Conservation (phyloP, 1,140 invertebrate genomes). For the Zaprionus camerounensis region DNA sequence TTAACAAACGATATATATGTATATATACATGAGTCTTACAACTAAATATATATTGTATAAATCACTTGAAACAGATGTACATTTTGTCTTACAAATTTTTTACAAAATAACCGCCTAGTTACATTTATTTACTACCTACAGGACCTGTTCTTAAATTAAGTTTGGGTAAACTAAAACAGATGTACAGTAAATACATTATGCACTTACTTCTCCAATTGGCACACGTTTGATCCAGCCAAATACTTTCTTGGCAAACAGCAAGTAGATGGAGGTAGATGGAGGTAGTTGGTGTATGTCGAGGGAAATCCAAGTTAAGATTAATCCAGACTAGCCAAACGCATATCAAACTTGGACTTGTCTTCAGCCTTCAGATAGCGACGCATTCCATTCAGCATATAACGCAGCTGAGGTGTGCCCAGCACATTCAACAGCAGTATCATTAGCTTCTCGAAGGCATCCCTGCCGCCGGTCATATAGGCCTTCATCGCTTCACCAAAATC, state of each 20-base stretch:
- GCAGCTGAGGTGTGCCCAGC: slow-evolving; percentile 84
- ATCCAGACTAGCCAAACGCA: slow-evolving; percentile 43
- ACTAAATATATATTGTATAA: neutral
- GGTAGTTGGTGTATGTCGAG: too few species aligned
- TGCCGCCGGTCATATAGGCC: slow-evolving; percentile 85
- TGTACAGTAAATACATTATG: too few species aligned
- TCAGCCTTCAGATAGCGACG: slow-evolving; percentile 86
- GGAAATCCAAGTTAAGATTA: neutral
- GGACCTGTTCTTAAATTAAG: neutral
- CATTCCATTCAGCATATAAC: slow-evolving; percentile 87
- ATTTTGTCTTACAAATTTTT: neutral
- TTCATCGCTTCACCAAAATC: slow-evolving; percentile 86
- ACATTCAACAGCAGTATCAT: slow-evolving; percentile 85
- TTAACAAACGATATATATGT: neutral
- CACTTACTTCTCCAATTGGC: neutral
- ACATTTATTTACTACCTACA: neutral
- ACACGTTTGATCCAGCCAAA: neutral
- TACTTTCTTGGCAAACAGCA: too few species aligned
- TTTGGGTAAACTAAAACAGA: neutral
- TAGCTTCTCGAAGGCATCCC: slow-evolving; percentile 85
- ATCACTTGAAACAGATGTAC: neutral
- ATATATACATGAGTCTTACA: neutral
- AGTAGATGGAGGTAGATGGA: too few species aligned
- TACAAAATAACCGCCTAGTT: neutral
- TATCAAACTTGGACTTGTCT: slow-evolving; percentile 85